Conservation (phyloP, 2,888 invertebrate genomes). For the Ochlodes sylvanus region DNA sequence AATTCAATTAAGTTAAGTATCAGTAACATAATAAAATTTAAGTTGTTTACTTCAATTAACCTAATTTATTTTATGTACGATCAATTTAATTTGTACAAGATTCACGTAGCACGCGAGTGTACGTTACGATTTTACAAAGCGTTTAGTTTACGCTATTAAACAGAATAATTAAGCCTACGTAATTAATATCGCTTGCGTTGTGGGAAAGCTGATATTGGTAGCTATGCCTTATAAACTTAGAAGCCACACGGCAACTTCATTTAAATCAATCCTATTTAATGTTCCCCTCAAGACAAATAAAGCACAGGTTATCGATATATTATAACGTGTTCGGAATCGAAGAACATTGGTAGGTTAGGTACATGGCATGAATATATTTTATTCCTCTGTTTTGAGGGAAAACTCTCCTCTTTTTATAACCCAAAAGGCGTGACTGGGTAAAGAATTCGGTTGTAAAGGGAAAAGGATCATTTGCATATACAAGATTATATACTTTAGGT, state of each 20-base stretch:
- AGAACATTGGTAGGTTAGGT: constrained; percentile 27
- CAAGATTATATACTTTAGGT: constrained; percentile 73
- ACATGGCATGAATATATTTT: constrained; percentile 66
- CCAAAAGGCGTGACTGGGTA: constrained; percentile 70
- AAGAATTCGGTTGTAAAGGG: constrained; percentile 70
- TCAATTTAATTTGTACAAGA: neutral
- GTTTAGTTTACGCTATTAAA: neutral
- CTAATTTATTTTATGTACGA: neutral
- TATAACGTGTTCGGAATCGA: constrained; percentile 40
- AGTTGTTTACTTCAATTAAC: neutral
- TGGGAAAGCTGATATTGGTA: neutral
- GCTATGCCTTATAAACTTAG: neutral
- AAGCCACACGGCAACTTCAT: neutral
- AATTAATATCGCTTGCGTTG: constrained; percentile 11
- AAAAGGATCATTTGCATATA: constrained; percentile 75
- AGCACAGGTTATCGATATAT: constrained; percentile 18
- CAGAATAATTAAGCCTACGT: constrained; percentile 5
- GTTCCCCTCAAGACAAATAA: constrained; percentile 20
- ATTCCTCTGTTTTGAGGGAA: constrained; percentile 65
- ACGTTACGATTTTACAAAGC: constrained; percentile 4
- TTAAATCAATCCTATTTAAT: constrained; percentile 18
- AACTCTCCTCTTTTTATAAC: constrained; percentile 67
- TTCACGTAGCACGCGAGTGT: neutral
- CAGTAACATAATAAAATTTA: neutral
- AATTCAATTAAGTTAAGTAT: too few species aligned